These are phyloP conservation scores for Phylloscopus collybita DNA, from an alignment of 2,797 vertebrate genomes.

Conservation along the genomic window DNA sequence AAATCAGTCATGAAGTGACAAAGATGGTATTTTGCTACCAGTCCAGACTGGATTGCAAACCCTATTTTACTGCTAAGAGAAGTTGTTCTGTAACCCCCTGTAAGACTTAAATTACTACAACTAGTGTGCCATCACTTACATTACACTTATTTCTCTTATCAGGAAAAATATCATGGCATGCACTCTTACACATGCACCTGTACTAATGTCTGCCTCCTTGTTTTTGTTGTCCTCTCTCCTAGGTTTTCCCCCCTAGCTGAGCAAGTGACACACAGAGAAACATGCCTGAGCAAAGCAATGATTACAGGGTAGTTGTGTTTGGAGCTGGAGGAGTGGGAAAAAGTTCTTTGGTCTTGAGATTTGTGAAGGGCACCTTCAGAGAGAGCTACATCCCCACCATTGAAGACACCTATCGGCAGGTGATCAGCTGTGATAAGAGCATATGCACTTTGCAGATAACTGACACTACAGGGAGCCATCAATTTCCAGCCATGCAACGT, in stretches of 20 bases:
- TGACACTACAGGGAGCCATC: constrained; percentile 85
- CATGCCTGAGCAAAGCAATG: constrained; percentile 87
- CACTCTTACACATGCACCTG: neutral
- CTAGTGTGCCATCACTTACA: neutral
- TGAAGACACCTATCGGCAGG: constrained; percentile 86
- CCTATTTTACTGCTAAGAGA: neutral
- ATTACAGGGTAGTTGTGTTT: constrained; percentile 86
- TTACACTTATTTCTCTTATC: neutral
- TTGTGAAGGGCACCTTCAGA: constrained; percentile 86
- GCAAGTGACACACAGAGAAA: constrained; percentile 21
- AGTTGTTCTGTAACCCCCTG: neutral
- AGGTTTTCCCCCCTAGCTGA: constrained; percentile 51
- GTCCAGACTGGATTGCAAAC: neutral
- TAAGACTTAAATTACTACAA: neutral
- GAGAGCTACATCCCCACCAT: constrained; percentile 87
- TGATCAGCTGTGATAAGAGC: constrained; percentile 88
- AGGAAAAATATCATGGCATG: neutral
- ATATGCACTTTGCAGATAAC: constrained; percentile 88
- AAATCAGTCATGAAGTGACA: neutral
- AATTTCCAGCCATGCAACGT: constrained; percentile 87
- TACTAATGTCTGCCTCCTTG: neutral
- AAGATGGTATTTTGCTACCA: neutral
- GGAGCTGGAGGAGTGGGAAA: constrained; percentile 86
- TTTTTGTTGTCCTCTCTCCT: neutral
- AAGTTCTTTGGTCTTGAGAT: constrained; percentile 84